Base-by-base conservation (phyloP, 2,113 vertebrate species). In the Herpetotheres cachinnans region DNA sequence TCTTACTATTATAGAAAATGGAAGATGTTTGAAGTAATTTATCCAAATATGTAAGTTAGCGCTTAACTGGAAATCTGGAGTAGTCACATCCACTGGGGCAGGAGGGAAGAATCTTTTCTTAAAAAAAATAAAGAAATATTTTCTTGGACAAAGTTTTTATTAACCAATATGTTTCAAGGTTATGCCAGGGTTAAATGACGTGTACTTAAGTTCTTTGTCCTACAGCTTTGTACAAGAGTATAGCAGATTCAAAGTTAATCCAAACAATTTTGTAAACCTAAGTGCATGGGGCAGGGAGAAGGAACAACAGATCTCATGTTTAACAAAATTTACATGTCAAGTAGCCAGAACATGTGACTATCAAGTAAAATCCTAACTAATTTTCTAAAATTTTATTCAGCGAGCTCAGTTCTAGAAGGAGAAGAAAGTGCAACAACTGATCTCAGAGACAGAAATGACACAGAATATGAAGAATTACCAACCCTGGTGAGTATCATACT, bases 401-500 rank as follows among this genome's bases (percentile, higher is more conserved):
- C 94, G 54, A 86, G 78, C 49, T 66, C 96, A 2, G 56, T 56
- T 29, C 26, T 38, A 54, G 92, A 97, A 71, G 98, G 97, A 95
- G 98, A 98, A 83, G 95, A 95, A 80, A 76, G 81, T 6, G 61
- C 92, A 49, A 84, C 88, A 26, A 90, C 16, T 20, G 92, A 95
- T 80, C 38, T 90, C 87, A 72, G 65, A 62, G 71, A 92, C 21
- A 91, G 83, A 34, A 94, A 96, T 47, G 27, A 90, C 18, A 52
- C 50, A 18, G 79, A 81, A 12, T 46, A 65, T 42, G 61, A 95
- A 42, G 93, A 82, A 71, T 19, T 34, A 13, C 76, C 96, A 26
- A 73, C 92, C 13, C 27, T 44, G 74, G 98, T 98, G 82, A 98
- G 98, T 97, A 34, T 81, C 29, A 27, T 34, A 70, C 44, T 63